Base-by-base conservation (phyloP, 2,113 vertebrate species). In the Ptilorrhoa leucosticta region DNA sequence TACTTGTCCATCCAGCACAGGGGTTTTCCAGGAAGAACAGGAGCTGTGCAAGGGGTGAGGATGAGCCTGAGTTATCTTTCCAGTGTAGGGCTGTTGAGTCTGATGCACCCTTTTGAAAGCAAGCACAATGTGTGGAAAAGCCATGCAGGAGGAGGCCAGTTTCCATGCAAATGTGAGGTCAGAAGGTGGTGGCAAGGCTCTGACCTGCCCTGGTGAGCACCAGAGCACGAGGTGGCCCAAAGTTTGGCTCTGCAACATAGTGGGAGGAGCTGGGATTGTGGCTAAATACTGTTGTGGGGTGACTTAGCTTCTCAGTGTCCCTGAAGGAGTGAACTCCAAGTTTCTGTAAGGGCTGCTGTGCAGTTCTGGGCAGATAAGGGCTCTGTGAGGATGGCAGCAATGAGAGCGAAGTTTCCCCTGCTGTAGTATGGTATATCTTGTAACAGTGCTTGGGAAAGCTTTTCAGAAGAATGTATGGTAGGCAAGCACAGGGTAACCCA, bases 381-480 rank as follows among this genome's bases (percentile, higher is more conserved):
- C 31, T 61, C n/a, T 76, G 6, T 31, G 57, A 80, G 40, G n/a
- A 22, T 12, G 44, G 12, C 66, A 78, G 61, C 1, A 12, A 33
- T 53, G 31, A 71, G 3, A 82, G 37, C 13, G 33, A 60, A 63
- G 28, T 70, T 73, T 85, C 23, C 8, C 69, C 24, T 58, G 0
- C 15, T 39, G 13, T 26, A 44, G 19, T 30, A 5, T 3, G 1
- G 14, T 28, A 37, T 39, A 78, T 85, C 50, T 37, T 50, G 42
- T 24, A 73, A 54, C 3, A 65, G 42, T 9, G 8, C 30, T 89
- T 83, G 83, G 47, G 68, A 92, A 78, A 48, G 50, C 68, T 90
- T 71, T 81, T 58, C 39, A 75, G 56, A 90, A 95, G 72, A 94
- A 92, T 81, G 60, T 51, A 68, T 70, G 56, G 68, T 83, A 96